Evolutionary conservation across 2,797 vertebrate genomes (phyloP), one percentile per base, ranked within the genome.

Genomic region (Amniataba percoides): DNA sequence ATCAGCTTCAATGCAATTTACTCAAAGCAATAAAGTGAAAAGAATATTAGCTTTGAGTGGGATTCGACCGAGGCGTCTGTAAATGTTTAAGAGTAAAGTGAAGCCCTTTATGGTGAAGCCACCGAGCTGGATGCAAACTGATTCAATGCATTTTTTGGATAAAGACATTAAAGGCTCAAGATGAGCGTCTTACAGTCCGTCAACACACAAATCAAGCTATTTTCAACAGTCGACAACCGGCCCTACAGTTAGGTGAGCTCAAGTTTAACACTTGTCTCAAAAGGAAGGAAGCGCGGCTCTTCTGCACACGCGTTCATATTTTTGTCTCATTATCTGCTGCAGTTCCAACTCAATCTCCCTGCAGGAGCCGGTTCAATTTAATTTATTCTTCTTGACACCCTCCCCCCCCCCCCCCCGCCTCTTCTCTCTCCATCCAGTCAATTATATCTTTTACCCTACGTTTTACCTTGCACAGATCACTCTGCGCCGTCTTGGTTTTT

Each of bases 311-410:
- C 1, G 51, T 64, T 65, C 43, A 31, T 72, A 63, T 67, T 55
- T 68, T 61, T 60, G 40, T 74, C 13, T 19, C 40, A 61, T 74
- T 60, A 65, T 81, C 40, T 77, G 31, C 58, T 65, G 71, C 62
- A 49, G 43, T 48, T 55, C 23, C 46, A 23, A n/a, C 25, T 72
- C 53, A 34, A 57, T 65, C 48, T 76, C 40, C 19, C 42, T 71
- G 25, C 52, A 67, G 70, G 52, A 85, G 62, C 65, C 2, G 16
- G 12, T 77, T 64, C 14, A 14, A 79, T 81, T 73, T 42, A 56
- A 70, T 82, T 43, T 66, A 13, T 68, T 80, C 39, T 74, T 70
- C 52, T 63, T 39, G 39, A 71, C 36, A 36, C 73, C 61, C 61
- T 66, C 27, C 65, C 53, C 53, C 19, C 46, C 18, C 27, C 62